Conservation (phyloP, 2,888 invertebrate species). For the Chorisops tibialis region DNA sequence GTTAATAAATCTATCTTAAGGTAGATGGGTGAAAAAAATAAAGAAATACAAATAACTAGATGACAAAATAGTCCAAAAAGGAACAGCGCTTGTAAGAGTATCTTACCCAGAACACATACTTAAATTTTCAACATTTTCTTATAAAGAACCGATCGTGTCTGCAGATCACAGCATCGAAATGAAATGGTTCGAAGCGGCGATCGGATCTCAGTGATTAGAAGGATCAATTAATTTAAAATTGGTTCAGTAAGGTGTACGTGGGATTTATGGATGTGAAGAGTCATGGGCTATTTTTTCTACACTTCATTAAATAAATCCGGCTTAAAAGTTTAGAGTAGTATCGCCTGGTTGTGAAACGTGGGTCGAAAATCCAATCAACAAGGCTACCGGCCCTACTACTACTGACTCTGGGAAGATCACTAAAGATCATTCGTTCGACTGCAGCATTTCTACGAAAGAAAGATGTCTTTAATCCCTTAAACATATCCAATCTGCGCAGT, state of each 20-base stretch:
- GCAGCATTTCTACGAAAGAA: too few relatives aligned
- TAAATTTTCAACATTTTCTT: not conserved
- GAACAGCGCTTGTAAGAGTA: conserved; percentile 19
- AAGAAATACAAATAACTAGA: conserved; percentile 8
- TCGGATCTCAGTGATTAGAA: conserved; percentile 24
- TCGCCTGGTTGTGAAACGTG: conserved; percentile 8
- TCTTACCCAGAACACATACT: not conserved
- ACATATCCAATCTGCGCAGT: conserved; percentile 4
- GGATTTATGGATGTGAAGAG: conserved; percentile 2
- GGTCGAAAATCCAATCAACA: conserved; percentile 19
- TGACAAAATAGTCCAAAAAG: conserved; percentile 21
- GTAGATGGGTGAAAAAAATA: conserved; percentile 19
- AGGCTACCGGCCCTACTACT: conserved; percentile 12
- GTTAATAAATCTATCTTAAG: conserved; percentile 23
- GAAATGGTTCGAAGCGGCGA: conserved; percentile 9
- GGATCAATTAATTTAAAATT: conserved; percentile 25
- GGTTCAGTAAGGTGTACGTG: conserved; percentile 25
- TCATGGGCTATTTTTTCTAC: not conserved
- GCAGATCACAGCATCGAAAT: too few relatives aligned
- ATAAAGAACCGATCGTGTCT: not conserved
- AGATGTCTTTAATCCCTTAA: too few relatives aligned
- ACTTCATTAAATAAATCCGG: conserved; percentile 19
- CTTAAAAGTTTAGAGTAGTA: not conserved
- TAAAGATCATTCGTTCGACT: not conserved
- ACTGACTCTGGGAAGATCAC: not conserved